Percentiles rank a stretch among this genome's conserved stretches.
phyloP scores from a whole-genome alignment of 2,113 vertebrate species.

The Colistium nudipinnis region DNA sequence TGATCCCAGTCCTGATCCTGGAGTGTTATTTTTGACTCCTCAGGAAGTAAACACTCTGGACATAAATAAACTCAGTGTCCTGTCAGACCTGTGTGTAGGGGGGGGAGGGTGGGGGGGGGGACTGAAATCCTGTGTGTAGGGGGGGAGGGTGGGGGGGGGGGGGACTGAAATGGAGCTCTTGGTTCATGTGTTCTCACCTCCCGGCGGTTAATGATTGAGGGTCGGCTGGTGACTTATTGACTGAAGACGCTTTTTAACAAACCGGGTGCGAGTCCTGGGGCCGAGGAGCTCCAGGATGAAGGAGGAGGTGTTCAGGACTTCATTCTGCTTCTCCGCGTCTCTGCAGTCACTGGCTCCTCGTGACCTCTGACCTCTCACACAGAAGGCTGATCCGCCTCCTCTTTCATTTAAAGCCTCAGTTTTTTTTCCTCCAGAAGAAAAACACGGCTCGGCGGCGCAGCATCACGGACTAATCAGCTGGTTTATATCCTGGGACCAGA shows the following conservation, averaged over 20 bases:
- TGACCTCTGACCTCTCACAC: not conserved
- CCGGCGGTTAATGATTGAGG: slow-evolving; percentile 53
- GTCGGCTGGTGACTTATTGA: slow-evolving; percentile 49
- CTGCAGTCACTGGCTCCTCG: not conserved
- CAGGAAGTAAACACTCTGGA: no score
- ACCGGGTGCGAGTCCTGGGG: no score
- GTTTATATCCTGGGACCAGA: not conserved
- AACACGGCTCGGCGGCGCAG: no score
- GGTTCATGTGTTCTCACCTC: not conserved
- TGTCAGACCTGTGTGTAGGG: not conserved
- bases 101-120: not conserved
- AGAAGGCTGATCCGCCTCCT: not conserved
- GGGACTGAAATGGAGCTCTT: not conserved
- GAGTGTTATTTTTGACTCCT: no score
- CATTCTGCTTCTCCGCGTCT: no score
- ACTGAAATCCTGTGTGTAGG: not conserved
- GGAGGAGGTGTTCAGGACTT: no score
- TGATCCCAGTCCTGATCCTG: no score
- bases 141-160: not conserved
- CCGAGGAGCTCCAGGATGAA: not conserved
- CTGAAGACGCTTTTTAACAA: not conserved
- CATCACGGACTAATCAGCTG: no score
- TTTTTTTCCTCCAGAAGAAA: no score
- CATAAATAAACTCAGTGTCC: not conserved
- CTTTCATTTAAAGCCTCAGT: no score